Conservation (phyloP, 2,113 vertebrate species). For the Manacus vitellinus region DNA sequence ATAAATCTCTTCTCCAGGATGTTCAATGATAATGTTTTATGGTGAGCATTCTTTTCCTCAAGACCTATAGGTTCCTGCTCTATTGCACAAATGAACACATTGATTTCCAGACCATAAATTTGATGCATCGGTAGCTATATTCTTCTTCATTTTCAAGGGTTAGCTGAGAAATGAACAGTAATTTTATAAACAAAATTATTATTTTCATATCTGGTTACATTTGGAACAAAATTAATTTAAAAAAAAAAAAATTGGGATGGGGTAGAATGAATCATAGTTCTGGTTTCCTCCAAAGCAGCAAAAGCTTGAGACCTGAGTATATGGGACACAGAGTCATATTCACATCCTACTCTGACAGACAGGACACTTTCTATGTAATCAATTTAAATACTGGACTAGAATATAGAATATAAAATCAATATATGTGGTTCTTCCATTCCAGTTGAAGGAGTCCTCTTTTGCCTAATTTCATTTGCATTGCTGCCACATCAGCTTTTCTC, state of each 20-base stretch:
- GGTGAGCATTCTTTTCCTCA: background rate
- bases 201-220: background rate
- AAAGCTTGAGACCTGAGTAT: background rate
- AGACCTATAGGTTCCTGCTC: background rate
- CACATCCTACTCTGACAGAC: accelerated
- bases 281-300: background rate
- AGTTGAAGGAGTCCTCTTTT: background rate
- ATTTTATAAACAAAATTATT: background rate
- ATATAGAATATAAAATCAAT: background rate
- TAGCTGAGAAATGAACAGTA: background rate
- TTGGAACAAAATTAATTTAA: background rate
- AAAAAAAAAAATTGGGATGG: background rate
- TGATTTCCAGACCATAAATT: background rate
- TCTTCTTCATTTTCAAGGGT: background rate
- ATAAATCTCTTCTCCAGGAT: background rate
- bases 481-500: accelerated
- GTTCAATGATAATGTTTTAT: background rate
- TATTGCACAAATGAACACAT: background rate
- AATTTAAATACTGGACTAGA: background rate
- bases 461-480: background rate
- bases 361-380: background rate
- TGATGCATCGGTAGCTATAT: background rate
- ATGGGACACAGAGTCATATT: background rate
- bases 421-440: background rate
- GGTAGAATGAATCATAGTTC: background rate